Evolutionary conservation across 2,888 invertebrate species (phyloP).

Genomic region (Leptarthrus brevirostris): DNA sequence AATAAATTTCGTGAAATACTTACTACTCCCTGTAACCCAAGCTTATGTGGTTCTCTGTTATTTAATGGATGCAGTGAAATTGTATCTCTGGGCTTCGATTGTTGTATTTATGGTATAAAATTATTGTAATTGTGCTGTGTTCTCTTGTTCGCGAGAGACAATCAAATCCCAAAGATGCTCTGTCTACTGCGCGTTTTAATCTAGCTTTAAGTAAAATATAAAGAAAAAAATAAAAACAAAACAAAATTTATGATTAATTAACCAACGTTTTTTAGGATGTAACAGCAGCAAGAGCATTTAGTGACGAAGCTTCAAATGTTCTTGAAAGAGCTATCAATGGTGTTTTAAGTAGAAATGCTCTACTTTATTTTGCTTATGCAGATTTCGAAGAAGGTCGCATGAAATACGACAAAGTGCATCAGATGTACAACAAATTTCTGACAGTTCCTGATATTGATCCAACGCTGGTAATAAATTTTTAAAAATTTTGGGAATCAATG

Average conservation of each 20-base stretch:
- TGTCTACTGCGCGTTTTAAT: conserved; percentile 59
- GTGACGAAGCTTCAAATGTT: conserved; percentile 94
- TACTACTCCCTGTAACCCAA: conserved; percentile 37
- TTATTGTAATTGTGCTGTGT: too few species aligned
- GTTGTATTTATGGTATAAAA: background rate
- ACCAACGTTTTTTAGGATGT: conserved; percentile 76
- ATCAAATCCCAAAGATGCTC: conserved; percentile 63
- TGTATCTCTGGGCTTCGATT: conserved; percentile 51
- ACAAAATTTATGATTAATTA: conserved; percentile 7
- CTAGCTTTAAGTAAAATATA: conserved; percentile 56
- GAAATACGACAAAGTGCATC: conserved; percentile 95
- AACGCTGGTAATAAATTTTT: conserved; percentile 90
- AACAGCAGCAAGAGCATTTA: conserved; percentile 90
- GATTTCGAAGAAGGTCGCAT: conserved; percentile 98
- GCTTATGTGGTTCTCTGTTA: conserved; percentile 46
- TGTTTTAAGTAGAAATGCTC: conserved; percentile 88
- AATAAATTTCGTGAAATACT: conserved; percentile 42
- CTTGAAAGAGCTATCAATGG: conserved; percentile 94
- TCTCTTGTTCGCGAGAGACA: too few species aligned
- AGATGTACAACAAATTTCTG: conserved; percentile 92
- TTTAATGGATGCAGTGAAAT: conserved; percentile 54
- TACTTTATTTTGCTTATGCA: conserved; percentile 97
- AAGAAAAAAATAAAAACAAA: background rate
- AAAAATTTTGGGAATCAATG: too few species aligned
- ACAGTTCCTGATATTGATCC: conserved; percentile 93